Conservation (phyloP, 2,797 vertebrate species). For the Carapus acus region DNA sequence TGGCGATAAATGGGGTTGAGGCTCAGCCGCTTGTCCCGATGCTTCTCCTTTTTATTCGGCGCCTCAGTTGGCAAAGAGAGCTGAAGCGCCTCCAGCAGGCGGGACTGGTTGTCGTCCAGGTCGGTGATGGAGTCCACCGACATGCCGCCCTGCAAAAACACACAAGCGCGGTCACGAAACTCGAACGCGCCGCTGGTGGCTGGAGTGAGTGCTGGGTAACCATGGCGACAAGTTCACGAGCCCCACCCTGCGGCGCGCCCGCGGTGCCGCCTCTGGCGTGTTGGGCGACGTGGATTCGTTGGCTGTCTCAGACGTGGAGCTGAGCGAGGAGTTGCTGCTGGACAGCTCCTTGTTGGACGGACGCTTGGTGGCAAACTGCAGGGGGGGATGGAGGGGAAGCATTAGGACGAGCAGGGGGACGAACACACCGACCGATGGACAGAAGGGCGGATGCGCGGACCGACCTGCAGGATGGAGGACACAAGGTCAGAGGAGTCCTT, state of each 20-base stretch:
- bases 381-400: background rate
- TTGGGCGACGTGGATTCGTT: constrained; percentile 89
- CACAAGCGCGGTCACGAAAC: too few relatives aligned
- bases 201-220: too few relatives aligned
- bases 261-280: constrained; percentile 84
- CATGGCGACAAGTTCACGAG: too few relatives aligned
- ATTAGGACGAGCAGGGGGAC: background rate
- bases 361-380: constrained; percentile 83
- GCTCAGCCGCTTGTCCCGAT: constrained; percentile 88
- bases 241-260: constrained; percentile 84
- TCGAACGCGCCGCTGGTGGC: too few relatives aligned
- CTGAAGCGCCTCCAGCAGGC: constrained; percentile 90
- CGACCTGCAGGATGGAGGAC: constrained; percentile 79
- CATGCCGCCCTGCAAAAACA: constrained; percentile 82
- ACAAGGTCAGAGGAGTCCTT: constrained; percentile 87
- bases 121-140: constrained; percentile 96
- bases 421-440: background rate
- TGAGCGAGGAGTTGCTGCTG: constrained; percentile 95
- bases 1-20: constrained; percentile 94
- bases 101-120: constrained; percentile 92
- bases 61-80: constrained; percentile 87
- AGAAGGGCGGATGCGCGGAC: background rate
- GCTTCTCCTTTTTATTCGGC: constrained; percentile 90
- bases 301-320: constrained; percentile 91
- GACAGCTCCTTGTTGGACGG: constrained; percentile 88